These are phyloP conservation scores for Upupa epops DNA, from an alignment of 2,113 vertebrate genomes.

Conservation along the genomic window DNA sequence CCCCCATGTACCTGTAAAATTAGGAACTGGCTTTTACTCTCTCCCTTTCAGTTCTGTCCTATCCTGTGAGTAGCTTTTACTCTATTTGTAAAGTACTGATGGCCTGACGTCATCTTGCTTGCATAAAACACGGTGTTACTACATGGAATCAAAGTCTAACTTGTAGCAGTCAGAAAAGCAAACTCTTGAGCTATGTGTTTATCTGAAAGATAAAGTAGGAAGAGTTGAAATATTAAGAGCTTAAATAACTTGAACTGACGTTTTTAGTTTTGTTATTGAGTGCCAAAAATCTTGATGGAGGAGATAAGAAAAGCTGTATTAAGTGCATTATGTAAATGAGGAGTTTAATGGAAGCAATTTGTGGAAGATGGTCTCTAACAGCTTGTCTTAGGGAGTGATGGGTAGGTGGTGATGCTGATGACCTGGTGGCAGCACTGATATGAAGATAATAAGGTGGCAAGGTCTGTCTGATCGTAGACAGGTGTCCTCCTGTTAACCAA, in stretches of 20 bases:
- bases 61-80: background rate
- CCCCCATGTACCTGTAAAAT: background rate
- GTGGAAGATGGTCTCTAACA: background rate
- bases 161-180: background rate
- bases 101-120: background rate
- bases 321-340: background rate
- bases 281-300: background rate
- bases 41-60: background rate
- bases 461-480: background rate
- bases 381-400: background rate
- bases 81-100: background rate
- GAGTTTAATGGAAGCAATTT: background rate
- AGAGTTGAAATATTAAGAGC: background rate
- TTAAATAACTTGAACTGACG: background rate
- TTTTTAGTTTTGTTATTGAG: background rate
- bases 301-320: background rate
- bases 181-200: background rate
- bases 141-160: background rate
- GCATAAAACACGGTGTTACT: background rate
- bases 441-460: background rate
- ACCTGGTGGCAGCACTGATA: background rate
- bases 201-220: background rate
- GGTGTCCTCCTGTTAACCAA: background rate
- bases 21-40: background rate
- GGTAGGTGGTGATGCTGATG: background rate